Conservation (phyloP, 2,888 invertebrate species). For the Stegana nigrithorax region DNA sequence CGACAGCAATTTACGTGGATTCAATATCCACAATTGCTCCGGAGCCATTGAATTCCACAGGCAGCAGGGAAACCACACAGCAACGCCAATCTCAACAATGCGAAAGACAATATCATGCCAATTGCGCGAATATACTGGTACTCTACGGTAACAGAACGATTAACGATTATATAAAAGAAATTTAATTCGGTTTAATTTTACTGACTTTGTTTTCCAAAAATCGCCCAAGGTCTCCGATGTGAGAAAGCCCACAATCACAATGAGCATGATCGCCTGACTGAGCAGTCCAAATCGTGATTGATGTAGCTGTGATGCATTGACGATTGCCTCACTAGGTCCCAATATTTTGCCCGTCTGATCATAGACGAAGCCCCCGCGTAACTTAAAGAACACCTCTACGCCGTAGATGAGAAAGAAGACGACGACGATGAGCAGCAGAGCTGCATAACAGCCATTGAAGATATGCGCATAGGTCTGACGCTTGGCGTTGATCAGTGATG, state of each 20-base stretch:
- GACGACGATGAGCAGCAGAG: slow-evolving; percentile 89
- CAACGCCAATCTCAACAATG: slow-evolving; percentile 91
- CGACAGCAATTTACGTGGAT: slow-evolving; percentile 87
- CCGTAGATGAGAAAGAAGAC: slow-evolving; percentile 94
- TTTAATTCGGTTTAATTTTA: slow-evolving; percentile 34
- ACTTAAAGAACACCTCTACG: slow-evolving; percentile 93
- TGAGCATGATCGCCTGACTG: slow-evolving; percentile 91
- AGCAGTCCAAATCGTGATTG: slow-evolving; percentile 90
- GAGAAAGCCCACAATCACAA: slow-evolving; percentile 88
- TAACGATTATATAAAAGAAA: background rate
- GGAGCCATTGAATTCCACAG: slow-evolving; percentile 97
- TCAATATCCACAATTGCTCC: slow-evolving; percentile 92
- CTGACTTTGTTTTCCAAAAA: slow-evolving; percentile 93
- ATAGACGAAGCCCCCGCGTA: slow-evolving; percentile 86
- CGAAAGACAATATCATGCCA: slow-evolving; percentile 93
- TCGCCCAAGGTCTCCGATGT: slow-evolving; percentile 91
- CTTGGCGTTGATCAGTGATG: slow-evolving; percentile 62
- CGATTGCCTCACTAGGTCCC: slow-evolving; percentile 71
- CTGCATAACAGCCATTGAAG: slow-evolving; percentile 92
- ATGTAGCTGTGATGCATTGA: slow-evolving; percentile 88
- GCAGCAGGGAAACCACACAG: slow-evolving; percentile 95
- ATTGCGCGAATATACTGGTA: slow-evolving; percentile 89
- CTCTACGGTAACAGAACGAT: slow-evolving; percentile 69
- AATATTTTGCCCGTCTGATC: slow-evolving; percentile 76
- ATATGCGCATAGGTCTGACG: slow-evolving; percentile 79